Evolutionary conservation across 2,797 vertebrate genomes (phyloP), one percentile per base, ranked within the genome.

Genomic region (Aulostomus chinensis): DNA sequence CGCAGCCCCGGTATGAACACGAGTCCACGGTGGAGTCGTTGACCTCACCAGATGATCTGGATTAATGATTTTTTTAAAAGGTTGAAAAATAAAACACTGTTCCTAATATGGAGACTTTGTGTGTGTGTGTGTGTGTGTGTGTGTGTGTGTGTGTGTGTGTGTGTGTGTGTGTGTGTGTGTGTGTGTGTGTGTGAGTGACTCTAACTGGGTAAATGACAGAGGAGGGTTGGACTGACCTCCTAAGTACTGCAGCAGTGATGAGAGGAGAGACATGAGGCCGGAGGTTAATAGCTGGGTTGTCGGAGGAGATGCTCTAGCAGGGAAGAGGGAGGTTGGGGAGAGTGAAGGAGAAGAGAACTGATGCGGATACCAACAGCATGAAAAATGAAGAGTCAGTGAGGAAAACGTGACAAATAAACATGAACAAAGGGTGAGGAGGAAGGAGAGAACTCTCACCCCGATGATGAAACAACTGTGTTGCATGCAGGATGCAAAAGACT

Each of bases 201-300:
- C n/a, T n/a, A n/a, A n/a, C n/a, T n/a, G n/a, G 86, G 84, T 94
- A 94, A 95, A 93, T 93, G 93, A 95, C 91, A 92, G 92, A 92
- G 90, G 91, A 90, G 89, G 93, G 91, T 91, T 90, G 88, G 90
- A 94, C 92, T 94, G 94, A 96, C 93, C 95, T 93, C 93, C 95
- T 96, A 95, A 98, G 96, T 96, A 97, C 95, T 94, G 92, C 91
- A 93, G 90, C 88, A 78, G 90, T 94, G 94, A 94, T 94, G 93
- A 93, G 87, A 92, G 85, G 65, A 92, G 92, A 90, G 91, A 91
- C 89, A 88, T 73, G 43, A 77, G 83, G 92, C 88, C 91, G 95
- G 89, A 92, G 94, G 95, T 96, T 97, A 97, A 98, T 94, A 94
- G 94, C 89, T 85, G 87, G 91, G 92, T 76, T 83, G 76, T 78